These are phyloP conservation scores for Falcaria lacertinaria DNA, from an alignment of 2,888 invertebrate species.

Conservation along the genomic window DNA sequence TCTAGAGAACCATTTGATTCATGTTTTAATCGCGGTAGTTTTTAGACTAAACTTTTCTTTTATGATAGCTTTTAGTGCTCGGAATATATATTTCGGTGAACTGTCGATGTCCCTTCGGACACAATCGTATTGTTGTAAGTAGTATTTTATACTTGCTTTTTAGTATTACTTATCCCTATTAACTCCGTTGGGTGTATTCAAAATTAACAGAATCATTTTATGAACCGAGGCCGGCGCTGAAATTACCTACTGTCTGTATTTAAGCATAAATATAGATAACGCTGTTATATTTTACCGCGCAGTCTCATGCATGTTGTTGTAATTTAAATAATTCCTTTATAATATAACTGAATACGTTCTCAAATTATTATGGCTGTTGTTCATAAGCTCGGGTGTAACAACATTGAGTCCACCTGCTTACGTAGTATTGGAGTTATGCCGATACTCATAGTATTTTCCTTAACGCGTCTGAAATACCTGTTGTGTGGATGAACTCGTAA, in stretches of 20 bases:
- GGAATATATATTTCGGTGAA: too few species aligned
- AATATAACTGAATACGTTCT: too few species aligned
- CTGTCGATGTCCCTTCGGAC: background rate
- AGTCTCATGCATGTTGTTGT: background rate
- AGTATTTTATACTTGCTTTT: constrained; percentile 15
- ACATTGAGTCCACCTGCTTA: too few species aligned
- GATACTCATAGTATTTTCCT: too few species aligned
- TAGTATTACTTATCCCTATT: constrained; percentile 51
- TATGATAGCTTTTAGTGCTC: too few species aligned
- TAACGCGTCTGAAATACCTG: constrained; percentile 55
- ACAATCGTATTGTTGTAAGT: background rate
- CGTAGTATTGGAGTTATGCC: too few species aligned
- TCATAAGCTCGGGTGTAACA: too few species aligned
- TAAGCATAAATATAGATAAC: constrained; percentile 14
- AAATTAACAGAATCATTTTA: constrained; percentile 63
- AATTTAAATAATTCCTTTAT: background rate
- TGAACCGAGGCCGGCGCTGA: constrained; percentile 54
- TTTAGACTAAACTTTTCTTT: too few species aligned
- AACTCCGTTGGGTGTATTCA: constrained; percentile 50
- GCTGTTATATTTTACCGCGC: background rate
- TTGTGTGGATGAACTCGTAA: constrained; percentile 75
- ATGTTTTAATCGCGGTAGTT: too few species aligned
- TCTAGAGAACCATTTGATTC: too few species aligned
- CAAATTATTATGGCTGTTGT: too few species aligned
- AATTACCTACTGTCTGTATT: constrained; percentile 41